These are phyloP conservation scores for Paralichthys olivaceus DNA, from an alignment of 2,113 vertebrate genomes.

Conservation along the genomic window DNA sequence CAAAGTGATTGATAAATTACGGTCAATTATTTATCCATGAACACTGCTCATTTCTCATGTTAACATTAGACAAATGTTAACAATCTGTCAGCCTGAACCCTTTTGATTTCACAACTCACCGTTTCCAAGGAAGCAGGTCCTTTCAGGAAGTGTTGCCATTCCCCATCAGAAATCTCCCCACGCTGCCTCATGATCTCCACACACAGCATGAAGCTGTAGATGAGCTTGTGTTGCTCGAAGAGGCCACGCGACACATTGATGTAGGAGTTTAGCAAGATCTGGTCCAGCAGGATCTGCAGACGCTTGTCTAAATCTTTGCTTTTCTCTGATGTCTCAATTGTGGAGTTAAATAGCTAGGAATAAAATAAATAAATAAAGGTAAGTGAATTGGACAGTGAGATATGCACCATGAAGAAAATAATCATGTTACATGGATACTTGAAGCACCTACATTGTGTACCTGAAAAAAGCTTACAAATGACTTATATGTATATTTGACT, in stretches of 20 bases:
- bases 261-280: slow-evolving; percentile 81
- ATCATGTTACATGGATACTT: background rate
- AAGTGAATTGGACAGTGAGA: background rate
- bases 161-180: slow-evolving; percentile 73
- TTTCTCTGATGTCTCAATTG: slow-evolving; percentile 80
- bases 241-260: slow-evolving; percentile 82
- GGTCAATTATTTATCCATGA: background rate
- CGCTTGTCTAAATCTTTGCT: slow-evolving; percentile 74
- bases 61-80: background rate
- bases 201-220: slow-evolving; percentile 87
- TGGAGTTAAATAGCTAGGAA: slow-evolving; percentile 84
- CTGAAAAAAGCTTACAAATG: background rate
- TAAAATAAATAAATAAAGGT: background rate
- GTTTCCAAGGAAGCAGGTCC: slow-evolving; percentile 78
- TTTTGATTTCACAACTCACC: slow-evolving; percentile 67
- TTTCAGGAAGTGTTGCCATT: slow-evolving; percentile 85
- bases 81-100: background rate
- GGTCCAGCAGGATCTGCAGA: slow-evolving; percentile 78
- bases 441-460: background rate
- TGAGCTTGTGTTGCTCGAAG: slow-evolving; percentile 86
- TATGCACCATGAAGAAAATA: background rate
- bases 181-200: slow-evolving; percentile 83
- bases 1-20: background rate
- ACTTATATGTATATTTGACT: background rate
- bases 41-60: background rate